These are phyloP conservation scores for Melanotaenia maccullochi DNA, from an alignment of 2,797 vertebrate species.

Conservation along the genomic window DNA sequence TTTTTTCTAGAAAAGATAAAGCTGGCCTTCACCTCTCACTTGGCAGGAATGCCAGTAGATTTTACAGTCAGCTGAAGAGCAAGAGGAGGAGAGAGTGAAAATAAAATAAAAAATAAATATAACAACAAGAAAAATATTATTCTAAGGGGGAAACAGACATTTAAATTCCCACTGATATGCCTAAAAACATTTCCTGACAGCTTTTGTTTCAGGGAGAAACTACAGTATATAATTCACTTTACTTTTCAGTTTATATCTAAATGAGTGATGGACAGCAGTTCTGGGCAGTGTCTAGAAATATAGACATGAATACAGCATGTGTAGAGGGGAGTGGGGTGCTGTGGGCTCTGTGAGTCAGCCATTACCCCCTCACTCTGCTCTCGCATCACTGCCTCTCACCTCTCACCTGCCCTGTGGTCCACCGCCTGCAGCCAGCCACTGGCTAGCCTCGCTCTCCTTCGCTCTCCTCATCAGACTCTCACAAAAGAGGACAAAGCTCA, in stretches of 20 bases:
- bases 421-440: slow-evolving; percentile 59
- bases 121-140: slow-evolving; percentile 56
- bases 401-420: slow-evolving; percentile 76
- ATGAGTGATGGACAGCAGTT: slow-evolving; percentile 13
- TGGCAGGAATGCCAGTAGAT: slow-evolving; percentile 74
- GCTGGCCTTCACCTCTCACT: slow-evolving; percentile 84
- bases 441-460: slow-evolving; percentile 54
- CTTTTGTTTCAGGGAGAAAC: slow-evolving; percentile 22
- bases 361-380: slow-evolving; percentile 33
- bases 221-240: slow-evolving; percentile 9
- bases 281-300: slow-evolving; percentile 25
- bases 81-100: slow-evolving; percentile 25
- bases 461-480: slow-evolving; percentile 32
- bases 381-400: slow-evolving; percentile 72
- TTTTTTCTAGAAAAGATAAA: slow-evolving; percentile 66
- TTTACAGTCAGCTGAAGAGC: slow-evolving; percentile 71
- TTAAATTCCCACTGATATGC: slow-evolving; percentile 57
- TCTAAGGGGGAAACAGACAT: slow-evolving; percentile 53
- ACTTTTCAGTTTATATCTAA: not conserved
- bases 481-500: slow-evolving; percentile 38
- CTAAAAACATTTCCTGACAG: slow-evolving; percentile 38
- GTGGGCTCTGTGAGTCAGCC: slow-evolving; percentile 66
- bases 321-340: slow-evolving; percentile 10
- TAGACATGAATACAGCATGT: slow-evolving; percentile 42
- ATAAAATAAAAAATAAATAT: not conserved